phyloP scores from a whole-genome alignment of 2,888 invertebrate species.

The Resseliella maxima region DNA sequence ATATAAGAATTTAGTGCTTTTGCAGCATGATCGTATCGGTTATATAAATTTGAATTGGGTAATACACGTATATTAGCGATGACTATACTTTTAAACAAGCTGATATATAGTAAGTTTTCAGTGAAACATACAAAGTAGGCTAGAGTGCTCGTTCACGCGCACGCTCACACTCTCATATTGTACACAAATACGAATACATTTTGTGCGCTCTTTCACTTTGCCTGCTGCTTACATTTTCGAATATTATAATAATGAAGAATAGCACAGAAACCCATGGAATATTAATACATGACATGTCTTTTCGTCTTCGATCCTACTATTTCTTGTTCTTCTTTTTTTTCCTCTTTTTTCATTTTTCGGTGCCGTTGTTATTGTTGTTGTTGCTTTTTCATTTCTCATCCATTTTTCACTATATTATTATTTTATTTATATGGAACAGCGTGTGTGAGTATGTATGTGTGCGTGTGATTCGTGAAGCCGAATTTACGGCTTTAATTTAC shows the following conservation, averaged over 20 bases:
- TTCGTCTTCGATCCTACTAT: slow-evolving; percentile 26
- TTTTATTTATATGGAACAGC: not conserved
- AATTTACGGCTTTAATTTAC: slow-evolving; percentile 44
- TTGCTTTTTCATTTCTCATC: slow-evolving; percentile 13
- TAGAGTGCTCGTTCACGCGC: slow-evolving; percentile 22
- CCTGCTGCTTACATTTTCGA: not conserved
- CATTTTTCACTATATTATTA: slow-evolving; percentile 6
- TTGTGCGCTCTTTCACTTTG: no score
- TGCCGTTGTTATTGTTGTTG: not conserved
- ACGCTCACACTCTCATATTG: not conserved
- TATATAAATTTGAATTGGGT: not conserved
- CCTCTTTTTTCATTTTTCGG: not conserved
- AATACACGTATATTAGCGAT: not conserved
- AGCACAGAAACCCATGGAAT: slow-evolving; percentile 20
- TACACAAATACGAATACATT: not conserved
- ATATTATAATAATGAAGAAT: slow-evolving; percentile 14
- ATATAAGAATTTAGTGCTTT: not conserved
- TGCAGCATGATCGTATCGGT: not conserved
- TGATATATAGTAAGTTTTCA: not conserved
- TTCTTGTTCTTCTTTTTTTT: slow-evolving; percentile 4
- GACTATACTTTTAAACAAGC: no score
- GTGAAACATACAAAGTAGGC: slow-evolving; percentile 50
- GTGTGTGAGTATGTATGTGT: not conserved
- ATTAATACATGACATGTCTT: slow-evolving; percentile 27
- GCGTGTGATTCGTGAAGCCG: slow-evolving; percentile 2